A percentile compares a stretch with the other conserved stretches of the same genome.
Evolutionary conservation across 2,797 vertebrate species (phyloP).

Genomic region (Dermochelys coriacea): DNA sequence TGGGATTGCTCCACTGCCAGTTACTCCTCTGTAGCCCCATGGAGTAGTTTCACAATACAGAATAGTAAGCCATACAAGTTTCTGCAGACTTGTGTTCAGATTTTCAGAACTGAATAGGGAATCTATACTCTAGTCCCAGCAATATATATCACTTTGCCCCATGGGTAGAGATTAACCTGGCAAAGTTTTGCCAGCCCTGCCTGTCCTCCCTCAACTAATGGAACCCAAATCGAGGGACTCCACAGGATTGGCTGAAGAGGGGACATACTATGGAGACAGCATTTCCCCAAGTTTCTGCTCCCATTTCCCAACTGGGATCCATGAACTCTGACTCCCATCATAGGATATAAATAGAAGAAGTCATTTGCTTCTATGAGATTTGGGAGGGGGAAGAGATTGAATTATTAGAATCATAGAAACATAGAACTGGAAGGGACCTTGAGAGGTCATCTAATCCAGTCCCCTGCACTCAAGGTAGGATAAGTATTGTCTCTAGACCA

Average conservation of each 20-base stretch:
- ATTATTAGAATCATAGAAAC: no score
- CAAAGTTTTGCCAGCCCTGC: background rate
- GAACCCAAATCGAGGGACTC: background rate
- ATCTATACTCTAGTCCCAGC: background rate
- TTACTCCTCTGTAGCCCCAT: background rate
- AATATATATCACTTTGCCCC: background rate
- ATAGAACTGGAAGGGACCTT: no score
- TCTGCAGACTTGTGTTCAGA: background rate
- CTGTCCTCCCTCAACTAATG: background rate
- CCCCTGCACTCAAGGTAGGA: no score
- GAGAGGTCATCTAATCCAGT: no score
- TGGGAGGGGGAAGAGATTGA: background rate
- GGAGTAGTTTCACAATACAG: background rate
- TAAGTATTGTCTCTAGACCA: no score
- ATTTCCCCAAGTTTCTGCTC: background rate
- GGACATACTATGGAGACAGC: fast-evolving
- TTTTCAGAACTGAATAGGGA: background rate
- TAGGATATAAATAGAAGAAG: fast-evolving
- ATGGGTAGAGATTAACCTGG: fast-evolving
- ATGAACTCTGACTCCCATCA: background rate
- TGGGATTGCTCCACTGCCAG: background rate
- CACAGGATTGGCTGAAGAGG: fast-evolving
- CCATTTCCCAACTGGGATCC: background rate
- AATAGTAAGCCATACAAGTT: background rate
- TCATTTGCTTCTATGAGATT: background rate